Percentiles rank a stretch among this genome's conserved stretches.
These are phyloP conservation scores for Haliclystus octoradiatus DNA, from an alignment of 30 jellyfish, hydroid and myxozoan species.

Conservation along the genomic window DNA sequence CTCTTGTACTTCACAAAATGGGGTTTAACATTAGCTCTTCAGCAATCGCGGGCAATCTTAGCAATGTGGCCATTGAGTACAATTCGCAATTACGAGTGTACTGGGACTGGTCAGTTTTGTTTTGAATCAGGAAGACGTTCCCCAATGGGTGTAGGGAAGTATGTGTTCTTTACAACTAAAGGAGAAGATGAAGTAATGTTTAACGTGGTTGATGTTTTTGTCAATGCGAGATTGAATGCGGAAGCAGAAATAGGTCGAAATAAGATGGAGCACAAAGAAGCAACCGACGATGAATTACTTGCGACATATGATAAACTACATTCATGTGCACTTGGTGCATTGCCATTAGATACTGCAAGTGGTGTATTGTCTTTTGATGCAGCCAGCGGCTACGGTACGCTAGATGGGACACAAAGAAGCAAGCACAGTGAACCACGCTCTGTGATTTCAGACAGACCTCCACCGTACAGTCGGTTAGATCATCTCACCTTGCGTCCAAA, in stretches of 20 bases:
- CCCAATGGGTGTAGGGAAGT: slow-evolving; percentile 93
- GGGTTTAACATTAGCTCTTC: slow-evolving; percentile 92
- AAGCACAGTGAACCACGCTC: background rate
- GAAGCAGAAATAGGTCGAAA: slow-evolving; percentile 46
- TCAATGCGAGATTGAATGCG: slow-evolving; percentile 49
- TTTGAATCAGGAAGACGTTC: slow-evolving; percentile 91
- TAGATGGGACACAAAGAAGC: no score
- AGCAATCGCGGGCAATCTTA: slow-evolving; percentile 73
- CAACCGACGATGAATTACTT: slow-evolving; percentile 68
- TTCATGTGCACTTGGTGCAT: slow-evolving; percentile 40
- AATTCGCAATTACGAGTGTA: slow-evolving; percentile 73
- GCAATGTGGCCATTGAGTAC: slow-evolving; percentile 93
- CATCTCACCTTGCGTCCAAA: background rate
- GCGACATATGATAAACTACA: slow-evolving; percentile 69
- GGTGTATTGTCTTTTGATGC: no score
- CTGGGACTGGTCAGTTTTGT: slow-evolving; percentile 70
- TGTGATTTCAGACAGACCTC: background rate
- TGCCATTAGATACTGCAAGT: no score
- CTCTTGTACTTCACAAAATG: slow-evolving; percentile 78
- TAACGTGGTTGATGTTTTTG: slow-evolving; percentile 74
- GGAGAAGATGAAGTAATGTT: slow-evolving; percentile 92
- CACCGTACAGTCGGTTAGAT: background rate
- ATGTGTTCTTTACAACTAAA: slow-evolving; percentile 47
- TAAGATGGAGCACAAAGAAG: slow-evolving; percentile 11
- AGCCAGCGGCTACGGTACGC: no score